These are phyloP conservation scores for Lasius fuliginosus DNA, from an alignment of 2,888 invertebrate species.

Conservation along the genomic window DNA sequence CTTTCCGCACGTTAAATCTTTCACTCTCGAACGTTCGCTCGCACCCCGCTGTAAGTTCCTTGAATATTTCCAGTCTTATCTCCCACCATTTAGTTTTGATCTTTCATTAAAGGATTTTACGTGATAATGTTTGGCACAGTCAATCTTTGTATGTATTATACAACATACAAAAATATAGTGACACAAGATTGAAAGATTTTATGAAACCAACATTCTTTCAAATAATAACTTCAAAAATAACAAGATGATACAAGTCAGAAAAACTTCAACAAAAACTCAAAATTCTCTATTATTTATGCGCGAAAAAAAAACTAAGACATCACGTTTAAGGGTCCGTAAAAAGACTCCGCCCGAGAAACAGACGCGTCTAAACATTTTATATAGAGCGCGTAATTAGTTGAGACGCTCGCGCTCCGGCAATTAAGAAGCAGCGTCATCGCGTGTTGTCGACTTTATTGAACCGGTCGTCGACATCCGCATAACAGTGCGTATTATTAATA, in stretches of 20 bases:
- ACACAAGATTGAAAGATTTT: not conserved
- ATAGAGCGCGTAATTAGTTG: constrained; percentile 66
- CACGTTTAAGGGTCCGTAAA: not conserved
- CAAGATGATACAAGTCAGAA: not conserved
- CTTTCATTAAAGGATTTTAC: not conserved
- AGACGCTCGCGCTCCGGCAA: constrained; percentile 55
- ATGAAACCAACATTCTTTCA: not conserved
- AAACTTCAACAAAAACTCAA: not conserved
- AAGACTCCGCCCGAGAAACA: constrained; percentile 27
- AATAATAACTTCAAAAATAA: too few species aligned
- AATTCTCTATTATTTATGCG: not conserved
- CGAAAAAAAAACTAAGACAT: not conserved
- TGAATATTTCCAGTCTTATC: not conserved
- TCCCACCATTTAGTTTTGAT: not conserved
- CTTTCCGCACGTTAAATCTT: constrained; percentile 60
- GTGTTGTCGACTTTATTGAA: constrained; percentile 48
- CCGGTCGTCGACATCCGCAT: constrained; percentile 68
- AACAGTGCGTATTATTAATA: constrained; percentile 64
- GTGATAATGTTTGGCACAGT: not conserved
- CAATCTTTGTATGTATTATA: not conserved
- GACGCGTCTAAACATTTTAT: constrained; percentile 51
- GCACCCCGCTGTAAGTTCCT: not conserved
- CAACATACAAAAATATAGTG: not conserved
- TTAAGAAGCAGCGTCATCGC: constrained; percentile 69
- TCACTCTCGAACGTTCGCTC: not conserved